Conservation (phyloP, 2,113 vertebrate species). For the Pelvicachromis taeniatus region DNA sequence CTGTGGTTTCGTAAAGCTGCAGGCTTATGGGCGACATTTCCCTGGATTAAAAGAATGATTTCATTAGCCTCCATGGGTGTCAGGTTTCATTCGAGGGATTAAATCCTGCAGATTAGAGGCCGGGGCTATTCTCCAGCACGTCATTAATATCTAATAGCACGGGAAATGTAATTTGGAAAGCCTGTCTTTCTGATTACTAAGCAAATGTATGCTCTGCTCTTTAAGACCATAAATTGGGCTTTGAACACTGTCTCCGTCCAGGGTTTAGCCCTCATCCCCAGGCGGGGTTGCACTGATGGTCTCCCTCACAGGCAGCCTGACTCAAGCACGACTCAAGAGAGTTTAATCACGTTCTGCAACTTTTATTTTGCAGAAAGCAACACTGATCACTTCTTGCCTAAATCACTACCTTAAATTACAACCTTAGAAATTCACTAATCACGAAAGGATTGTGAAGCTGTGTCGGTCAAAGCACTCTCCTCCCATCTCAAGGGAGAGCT, state of each 20-base stretch:
- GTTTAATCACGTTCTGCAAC: slow-evolving; percentile 32
- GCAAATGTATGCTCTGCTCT: slow-evolving; percentile 68
- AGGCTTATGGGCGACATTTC: slow-evolving; percentile 65
- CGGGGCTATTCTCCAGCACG: slow-evolving; percentile 67
- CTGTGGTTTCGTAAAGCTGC: slow-evolving; percentile 55
- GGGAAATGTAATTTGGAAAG: slow-evolving; percentile 70
- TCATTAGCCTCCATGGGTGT: slow-evolving; percentile 75
- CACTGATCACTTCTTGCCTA: not conserved
- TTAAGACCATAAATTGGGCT: slow-evolving; percentile 63
- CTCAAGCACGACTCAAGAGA: slow-evolving; percentile 17
- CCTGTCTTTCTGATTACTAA: slow-evolving; percentile 65
- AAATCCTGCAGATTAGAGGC: slow-evolving; percentile 74
- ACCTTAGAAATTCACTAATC: slow-evolving; percentile 6
- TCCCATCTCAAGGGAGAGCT: not conserved
- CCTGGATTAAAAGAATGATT: slow-evolving; percentile 76
- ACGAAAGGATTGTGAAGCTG: not conserved
- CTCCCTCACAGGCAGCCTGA: not conserved
- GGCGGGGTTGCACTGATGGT: not conserved
- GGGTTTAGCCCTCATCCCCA: slow-evolving; percentile 36
- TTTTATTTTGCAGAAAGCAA: slow-evolving; percentile 23
- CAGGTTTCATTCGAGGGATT: slow-evolving; percentile 77
- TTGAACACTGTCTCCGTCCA: slow-evolving; percentile 53
- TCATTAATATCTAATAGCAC: slow-evolving; percentile 76
- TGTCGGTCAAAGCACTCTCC: slow-evolving; percentile 7
- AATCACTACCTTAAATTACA: not conserved